These are phyloP conservation scores for Gobiocypris rarus DNA, from an alignment of 2,113 vertebrate species.

Conservation along the genomic window DNA sequence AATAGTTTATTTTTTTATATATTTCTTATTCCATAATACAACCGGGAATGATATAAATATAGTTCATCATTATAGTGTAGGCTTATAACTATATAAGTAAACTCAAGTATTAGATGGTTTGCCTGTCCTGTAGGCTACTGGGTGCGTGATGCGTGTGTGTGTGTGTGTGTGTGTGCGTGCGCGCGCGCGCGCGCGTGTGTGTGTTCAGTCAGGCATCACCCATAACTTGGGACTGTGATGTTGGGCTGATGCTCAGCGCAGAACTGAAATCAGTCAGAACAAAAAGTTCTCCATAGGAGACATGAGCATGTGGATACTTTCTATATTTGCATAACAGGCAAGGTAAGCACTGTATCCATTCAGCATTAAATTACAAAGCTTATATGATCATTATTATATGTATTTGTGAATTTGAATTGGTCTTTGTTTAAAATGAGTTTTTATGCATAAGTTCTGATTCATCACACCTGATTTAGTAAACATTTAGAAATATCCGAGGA, in stretches of 20 bases:
- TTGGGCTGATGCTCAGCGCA: slow-evolving; percentile 6
- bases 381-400: background rate
- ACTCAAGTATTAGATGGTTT: no score
- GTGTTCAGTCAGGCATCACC: background rate
- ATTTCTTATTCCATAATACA: background rate
- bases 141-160: background rate
- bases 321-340: background rate
- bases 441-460: background rate
- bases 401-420: background rate
- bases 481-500: background rate
- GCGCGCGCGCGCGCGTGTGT: background rate
- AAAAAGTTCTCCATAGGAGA: background rate
- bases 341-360: background rate
- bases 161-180: background rate
- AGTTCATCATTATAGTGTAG: background rate
- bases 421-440: background rate
- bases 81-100: no score
- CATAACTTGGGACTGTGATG: background rate
- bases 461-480: background rate
- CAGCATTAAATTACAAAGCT: no score
- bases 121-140: no score
- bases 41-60: background rate
- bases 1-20: background rate
- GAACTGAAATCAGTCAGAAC: slow-evolving; percentile 10
- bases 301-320: background rate